Evolutionary conservation across 2,113 vertebrate species (phyloP).

Genomic region (Megaptera novaeangliae): DNA sequence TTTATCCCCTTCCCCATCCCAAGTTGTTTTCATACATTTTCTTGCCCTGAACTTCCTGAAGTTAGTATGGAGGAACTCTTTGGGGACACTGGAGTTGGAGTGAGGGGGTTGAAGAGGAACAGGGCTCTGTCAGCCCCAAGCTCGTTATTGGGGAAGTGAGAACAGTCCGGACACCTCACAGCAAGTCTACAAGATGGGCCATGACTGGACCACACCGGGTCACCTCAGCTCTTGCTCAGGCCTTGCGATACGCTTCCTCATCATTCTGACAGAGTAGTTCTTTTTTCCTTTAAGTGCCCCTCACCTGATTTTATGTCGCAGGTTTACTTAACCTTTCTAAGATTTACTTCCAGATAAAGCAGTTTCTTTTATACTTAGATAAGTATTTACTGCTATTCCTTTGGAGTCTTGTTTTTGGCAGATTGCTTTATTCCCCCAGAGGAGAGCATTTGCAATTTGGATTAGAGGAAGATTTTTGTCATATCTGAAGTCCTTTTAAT

Average conservation of each 20-base stretch:
- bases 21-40: background rate
- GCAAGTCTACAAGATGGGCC: rapidly evolving
- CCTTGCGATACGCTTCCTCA: background rate
- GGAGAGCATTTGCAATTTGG: constrained; percentile 1
- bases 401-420: background rate
- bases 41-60: background rate
- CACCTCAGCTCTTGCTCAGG: background rate
- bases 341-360: background rate
- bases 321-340: background rate
- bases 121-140: rapidly evolving
- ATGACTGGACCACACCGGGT: rapidly evolving
- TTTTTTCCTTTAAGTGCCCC: too few species aligned
- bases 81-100: background rate
- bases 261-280: too few species aligned
- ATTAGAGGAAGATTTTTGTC: background rate
- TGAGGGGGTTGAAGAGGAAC: rapidly evolving
- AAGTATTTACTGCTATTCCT: background rate
- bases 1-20: background rate
- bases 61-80: too few species aligned
- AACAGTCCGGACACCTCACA: rapidly evolving
- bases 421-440: background rate
- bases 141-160: rapidly evolving
- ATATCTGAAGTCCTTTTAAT: background rate
- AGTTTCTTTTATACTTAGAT: background rate
- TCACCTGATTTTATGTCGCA: background rate